These are phyloP conservation scores for Terebella lapidaria DNA, from an alignment of 2,888 invertebrate genomes.

Conservation along the genomic window DNA sequence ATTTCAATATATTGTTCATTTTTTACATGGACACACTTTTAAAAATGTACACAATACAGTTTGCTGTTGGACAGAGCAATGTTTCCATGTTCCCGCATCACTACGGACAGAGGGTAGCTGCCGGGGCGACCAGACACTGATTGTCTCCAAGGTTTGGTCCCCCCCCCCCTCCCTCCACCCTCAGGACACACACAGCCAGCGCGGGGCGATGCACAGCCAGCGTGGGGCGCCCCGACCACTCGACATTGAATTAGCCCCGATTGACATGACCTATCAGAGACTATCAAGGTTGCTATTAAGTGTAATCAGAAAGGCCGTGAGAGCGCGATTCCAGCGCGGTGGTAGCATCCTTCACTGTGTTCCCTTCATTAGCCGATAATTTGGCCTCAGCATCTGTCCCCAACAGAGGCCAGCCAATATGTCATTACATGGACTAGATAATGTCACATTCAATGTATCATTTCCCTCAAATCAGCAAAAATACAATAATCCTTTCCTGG, in stretches of 20 bases:
- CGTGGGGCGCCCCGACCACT: background rate
- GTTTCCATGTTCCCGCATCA: too few relatives aligned
- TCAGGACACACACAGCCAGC: background rate
- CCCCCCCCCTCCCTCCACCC: background rate
- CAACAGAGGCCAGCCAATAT: too few relatives aligned
- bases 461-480: background rate
- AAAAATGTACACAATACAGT: too few relatives aligned
- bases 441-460: background rate
- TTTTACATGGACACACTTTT: too few relatives aligned
- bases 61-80: too few relatives aligned
- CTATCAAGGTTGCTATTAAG: conserved; percentile 1
- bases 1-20: too few relatives aligned
- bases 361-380: conserved; percentile 2
- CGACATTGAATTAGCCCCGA: background rate
- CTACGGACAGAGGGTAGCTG: too few relatives aligned
- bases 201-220: background rate
- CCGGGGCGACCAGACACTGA: too few relatives aligned
- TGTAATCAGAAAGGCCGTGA: background rate
- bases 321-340: background rate
- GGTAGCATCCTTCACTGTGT: background rate
- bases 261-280: background rate
- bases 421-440: too few relatives aligned
- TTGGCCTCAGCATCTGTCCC: too few relatives aligned
- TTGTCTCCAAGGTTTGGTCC: too few relatives aligned
- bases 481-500: background rate